Evolutionary conservation across 2,888 invertebrate genomes (phyloP).

Genomic region (Amiota mariae): DNA sequence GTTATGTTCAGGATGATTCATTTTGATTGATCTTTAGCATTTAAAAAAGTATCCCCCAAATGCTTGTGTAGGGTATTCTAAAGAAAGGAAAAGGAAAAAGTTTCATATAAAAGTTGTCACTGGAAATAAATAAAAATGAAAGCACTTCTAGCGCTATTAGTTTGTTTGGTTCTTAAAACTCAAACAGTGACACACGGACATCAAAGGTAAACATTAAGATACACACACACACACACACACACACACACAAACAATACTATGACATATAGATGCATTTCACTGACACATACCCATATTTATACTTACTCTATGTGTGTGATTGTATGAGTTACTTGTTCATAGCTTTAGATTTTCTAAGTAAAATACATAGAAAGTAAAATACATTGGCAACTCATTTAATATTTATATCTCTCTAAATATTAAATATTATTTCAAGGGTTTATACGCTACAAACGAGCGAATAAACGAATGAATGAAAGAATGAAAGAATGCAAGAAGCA

Average conservation of each 20-base stretch:
- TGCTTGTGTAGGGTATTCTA: too few species aligned
- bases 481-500: neutral
- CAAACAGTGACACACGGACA: slow-evolving; percentile 2
- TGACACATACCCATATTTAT: neutral
- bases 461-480: slow-evolving; percentile 33
- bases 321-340: slow-evolving; percentile 60
- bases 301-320: slow-evolving; percentile 1
- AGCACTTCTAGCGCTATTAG: neutral
- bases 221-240: neutral
- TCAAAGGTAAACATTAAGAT: neutral
- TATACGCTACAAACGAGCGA: slow-evolving; percentile 29
- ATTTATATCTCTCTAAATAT: slow-evolving; percentile 75
- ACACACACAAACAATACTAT: neutral
- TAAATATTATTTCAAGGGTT: slow-evolving; percentile 74
- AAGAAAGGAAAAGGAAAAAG: neutral
- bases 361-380: slow-evolving; percentile 72
- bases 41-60: too few species aligned
- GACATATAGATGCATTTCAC: neutral
- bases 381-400: slow-evolving; percentile 71
- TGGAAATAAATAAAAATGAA: neutral
- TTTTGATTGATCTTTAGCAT: too few species aligned
- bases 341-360: slow-evolving; percentile 73
- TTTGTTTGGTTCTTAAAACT: neutral
- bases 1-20: too few species aligned
- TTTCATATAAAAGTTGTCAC: too few species aligned